These are phyloP conservation scores for Himalopsyche anomala DNA, from an alignment of 2,888 invertebrate species.

Conservation along the genomic window DNA sequence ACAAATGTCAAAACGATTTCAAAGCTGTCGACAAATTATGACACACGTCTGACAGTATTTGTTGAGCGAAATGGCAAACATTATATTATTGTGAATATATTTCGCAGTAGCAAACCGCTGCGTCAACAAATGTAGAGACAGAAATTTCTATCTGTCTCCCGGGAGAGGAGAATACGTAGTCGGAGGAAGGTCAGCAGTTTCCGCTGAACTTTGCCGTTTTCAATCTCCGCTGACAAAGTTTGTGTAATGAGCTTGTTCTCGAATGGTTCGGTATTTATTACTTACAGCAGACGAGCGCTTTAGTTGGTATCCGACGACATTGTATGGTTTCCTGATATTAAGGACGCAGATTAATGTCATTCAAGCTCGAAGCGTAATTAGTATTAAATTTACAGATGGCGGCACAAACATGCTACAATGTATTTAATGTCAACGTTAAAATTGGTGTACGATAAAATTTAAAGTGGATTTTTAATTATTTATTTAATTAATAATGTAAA, in stretches of 20 bases:
- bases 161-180: neutral
- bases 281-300: neutral
- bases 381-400: neutral
- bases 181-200: slow-evolving; percentile 5
- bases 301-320: neutral
- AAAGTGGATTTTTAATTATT: too few species aligned
- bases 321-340: slow-evolving; percentile 31
- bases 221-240: slow-evolving; percentile 30
- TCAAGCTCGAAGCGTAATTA: neutral
- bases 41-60: too few species aligned
- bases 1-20: too few species aligned
- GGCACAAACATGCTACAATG: too few species aligned
- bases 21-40: too few species aligned
- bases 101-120: too few species aligned
- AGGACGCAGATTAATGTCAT: neutral
- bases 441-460: too few species aligned
- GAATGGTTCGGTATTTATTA: slow-evolving; percentile 7
- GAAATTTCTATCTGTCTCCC: neutral
- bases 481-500: too few species aligned
- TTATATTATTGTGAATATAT: too few species aligned
- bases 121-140: neutral
- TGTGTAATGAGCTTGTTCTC: slow-evolving; percentile 20
- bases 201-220: slow-evolving; percentile 18
- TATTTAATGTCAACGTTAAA: too few species aligned
- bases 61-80: too few species aligned